These are phyloP conservation scores for Sturmia bella DNA, from an alignment of 2,888 invertebrate genomes.

Conservation along the genomic window DNA sequence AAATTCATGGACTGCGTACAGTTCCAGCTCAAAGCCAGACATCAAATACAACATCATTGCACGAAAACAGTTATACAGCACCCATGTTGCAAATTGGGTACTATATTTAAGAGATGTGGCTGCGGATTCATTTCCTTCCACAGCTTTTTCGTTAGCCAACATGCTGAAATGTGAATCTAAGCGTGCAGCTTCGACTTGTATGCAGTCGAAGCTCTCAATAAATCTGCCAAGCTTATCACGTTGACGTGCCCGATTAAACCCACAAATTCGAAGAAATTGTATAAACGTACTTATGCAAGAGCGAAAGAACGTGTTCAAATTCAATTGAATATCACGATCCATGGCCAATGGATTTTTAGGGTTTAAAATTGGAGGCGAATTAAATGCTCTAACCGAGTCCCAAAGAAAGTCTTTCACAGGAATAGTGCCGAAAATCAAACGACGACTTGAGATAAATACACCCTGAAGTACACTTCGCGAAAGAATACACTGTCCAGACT, in stretches of 20 bases:
- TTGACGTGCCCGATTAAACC: slow-evolving; percentile 97
- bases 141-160: slow-evolving; percentile 85
- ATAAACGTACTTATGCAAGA: slow-evolving; percentile 91
- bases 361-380: slow-evolving; percentile 93
- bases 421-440: slow-evolving; percentile 81
- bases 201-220: slow-evolving; percentile 90
- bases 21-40: slow-evolving; percentile 96
- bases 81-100: slow-evolving; percentile 88
- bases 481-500: slow-evolving; percentile 92
- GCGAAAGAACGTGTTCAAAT: slow-evolving; percentile 93
- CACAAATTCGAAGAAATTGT: slow-evolving; percentile 92
- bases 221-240: slow-evolving; percentile 95
- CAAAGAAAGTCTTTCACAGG: slow-evolving; percentile 89
- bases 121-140: slow-evolving; percentile 88
- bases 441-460: slow-evolving; percentile 84
- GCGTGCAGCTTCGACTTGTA: slow-evolving; percentile 94
- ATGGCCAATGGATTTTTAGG: slow-evolving; percentile 85
- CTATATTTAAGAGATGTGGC: slow-evolving; percentile 86
- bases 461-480: slow-evolving; percentile 95
- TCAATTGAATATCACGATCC: slow-evolving; percentile 87
- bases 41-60: slow-evolving; percentile 97
- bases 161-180: slow-evolving; percentile 92
- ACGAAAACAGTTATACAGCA: slow-evolving; percentile 94
- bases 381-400: slow-evolving; percentile 93
- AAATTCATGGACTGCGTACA: slow-evolving; percentile 98